Percentiles rank a stretch among this genome's conserved stretches.
Evolutionary conservation across 2,113 vertebrate genomes (phyloP).

Genomic region (Apistogramma diplotaenia): DNA sequence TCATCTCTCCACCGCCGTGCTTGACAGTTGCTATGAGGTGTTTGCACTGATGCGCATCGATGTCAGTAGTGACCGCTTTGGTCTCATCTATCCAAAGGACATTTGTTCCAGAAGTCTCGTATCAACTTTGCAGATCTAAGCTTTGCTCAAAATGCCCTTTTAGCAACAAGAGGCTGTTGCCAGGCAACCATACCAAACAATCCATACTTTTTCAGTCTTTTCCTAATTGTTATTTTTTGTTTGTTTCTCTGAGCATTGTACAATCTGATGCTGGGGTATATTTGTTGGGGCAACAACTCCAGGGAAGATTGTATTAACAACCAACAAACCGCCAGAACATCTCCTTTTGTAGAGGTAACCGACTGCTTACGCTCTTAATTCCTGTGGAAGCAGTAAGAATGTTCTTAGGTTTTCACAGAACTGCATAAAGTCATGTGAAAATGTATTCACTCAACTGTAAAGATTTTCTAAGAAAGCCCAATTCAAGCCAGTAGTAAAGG

Average conservation of each 20-base stretch:
- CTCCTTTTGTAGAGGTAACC: neutral
- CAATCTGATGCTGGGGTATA: neutral
- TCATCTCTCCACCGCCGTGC: neutral
- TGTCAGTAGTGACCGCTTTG: neutral
- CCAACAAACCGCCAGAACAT: neutral
- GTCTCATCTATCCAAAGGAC: neutral
- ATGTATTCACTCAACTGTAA: neutral
- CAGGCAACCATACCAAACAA: neutral
- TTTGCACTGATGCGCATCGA: neutral
- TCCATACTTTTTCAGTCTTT: neutral
- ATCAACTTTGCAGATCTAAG: rapidly evolving
- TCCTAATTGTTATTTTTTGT: neutral
- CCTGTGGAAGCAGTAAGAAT: neutral
- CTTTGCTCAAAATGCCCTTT: neutral
- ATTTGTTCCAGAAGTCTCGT: neutral
- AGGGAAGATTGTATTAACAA: neutral
- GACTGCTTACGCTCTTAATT: neutral
- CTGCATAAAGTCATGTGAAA: neutral
- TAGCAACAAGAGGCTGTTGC: neutral
- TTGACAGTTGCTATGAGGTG: rapidly evolving
- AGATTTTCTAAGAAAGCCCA: neutral
- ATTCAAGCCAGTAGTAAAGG: no score
- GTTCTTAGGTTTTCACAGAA: neutral
- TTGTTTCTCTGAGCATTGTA: neutral
- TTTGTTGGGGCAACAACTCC: neutral